Evolutionary conservation across 2,888 invertebrate genomes (phyloP).

Genomic region (Liodrosophila aerea): DNA sequence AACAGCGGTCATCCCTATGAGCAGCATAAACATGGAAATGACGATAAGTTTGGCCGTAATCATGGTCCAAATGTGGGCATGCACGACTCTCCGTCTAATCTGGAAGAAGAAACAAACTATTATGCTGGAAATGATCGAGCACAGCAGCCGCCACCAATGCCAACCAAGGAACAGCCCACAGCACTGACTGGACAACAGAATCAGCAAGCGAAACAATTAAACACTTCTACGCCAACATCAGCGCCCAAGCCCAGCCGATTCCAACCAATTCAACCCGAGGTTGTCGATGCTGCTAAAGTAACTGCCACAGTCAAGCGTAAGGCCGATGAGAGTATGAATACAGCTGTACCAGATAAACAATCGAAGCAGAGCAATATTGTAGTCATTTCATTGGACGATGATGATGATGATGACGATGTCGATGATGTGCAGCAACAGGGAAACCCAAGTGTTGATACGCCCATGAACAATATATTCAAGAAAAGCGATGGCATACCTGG

Average conservation of each 20-base stretch:
- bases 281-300: conserved; percentile 12
- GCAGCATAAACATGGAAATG: too few relatives aligned
- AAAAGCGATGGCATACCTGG: conserved; percentile 86
- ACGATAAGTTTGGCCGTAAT: too few relatives aligned
- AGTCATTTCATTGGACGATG: conserved; percentile 65
- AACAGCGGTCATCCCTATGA: too few relatives aligned
- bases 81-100: too few relatives aligned
- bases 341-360: conserved; percentile 22
- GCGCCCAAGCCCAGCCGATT: neutral
- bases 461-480: conserved; percentile 75
- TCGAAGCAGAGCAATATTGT: conserved; percentile 55
- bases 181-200: neutral
- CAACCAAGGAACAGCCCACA: neutral
- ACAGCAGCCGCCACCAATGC: neutral
- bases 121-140: too few relatives aligned
- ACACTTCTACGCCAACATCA: neutral
- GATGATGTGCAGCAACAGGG: neutral
- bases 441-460: conserved; percentile 13
- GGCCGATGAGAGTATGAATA: conserved; percentile 34
- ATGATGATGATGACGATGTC: conserved; percentile 49
- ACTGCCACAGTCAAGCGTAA: conserved; percentile 57
- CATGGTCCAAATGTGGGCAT: too few relatives aligned
- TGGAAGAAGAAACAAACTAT: too few relatives aligned
- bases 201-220: neutral
- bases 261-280: conserved; percentile 1